A percentile compares a stretch with the other conserved stretches of the same genome.
Evolutionary conservation across 2,797 vertebrate species (phyloP).

Genomic region (Falco berigora): DNA sequence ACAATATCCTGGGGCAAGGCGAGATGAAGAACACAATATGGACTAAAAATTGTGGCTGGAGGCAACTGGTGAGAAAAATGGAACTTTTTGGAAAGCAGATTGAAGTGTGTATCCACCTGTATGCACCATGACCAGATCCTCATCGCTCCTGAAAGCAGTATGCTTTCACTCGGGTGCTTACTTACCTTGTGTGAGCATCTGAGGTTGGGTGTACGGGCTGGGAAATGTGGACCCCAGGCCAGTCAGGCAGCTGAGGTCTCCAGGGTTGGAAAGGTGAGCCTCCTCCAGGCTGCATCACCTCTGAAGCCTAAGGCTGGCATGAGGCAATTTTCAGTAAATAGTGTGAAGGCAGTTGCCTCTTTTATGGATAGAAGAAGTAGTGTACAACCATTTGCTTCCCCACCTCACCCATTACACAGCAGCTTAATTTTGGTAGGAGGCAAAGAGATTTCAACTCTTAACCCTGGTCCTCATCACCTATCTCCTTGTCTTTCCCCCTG

Average conservation of each 20-base stretch:
- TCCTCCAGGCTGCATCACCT: not conserved
- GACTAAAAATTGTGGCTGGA: not conserved
- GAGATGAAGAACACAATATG: not conserved
- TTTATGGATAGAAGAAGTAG: not conserved
- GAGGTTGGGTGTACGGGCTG: not conserved
- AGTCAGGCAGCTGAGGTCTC: not conserved
- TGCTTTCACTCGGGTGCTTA: not conserved
- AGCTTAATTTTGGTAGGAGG: not conserved
- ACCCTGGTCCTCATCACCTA: not conserved
- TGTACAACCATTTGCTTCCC: rapidly evolving
- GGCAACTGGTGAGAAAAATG: not conserved
- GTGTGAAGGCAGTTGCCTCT: not conserved
- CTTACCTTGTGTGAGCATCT: rapidly evolving
- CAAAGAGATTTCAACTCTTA: not conserved
- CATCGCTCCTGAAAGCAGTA: not conserved
- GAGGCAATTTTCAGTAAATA: not conserved
- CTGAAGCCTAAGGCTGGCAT: not conserved
- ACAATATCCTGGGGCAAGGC: not conserved
- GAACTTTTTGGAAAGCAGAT: not conserved
- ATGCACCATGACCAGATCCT: not conserved
- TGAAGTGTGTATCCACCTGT: not conserved
- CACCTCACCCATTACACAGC: not conserved
- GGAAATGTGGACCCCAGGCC: not conserved
- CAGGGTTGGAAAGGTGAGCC: not conserved
- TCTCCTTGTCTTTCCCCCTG: not conserved